These are phyloP conservation scores for Distichodus sexfasciatus DNA, from an alignment of 2,797 vertebrate genomes.

Conservation along the genomic window DNA sequence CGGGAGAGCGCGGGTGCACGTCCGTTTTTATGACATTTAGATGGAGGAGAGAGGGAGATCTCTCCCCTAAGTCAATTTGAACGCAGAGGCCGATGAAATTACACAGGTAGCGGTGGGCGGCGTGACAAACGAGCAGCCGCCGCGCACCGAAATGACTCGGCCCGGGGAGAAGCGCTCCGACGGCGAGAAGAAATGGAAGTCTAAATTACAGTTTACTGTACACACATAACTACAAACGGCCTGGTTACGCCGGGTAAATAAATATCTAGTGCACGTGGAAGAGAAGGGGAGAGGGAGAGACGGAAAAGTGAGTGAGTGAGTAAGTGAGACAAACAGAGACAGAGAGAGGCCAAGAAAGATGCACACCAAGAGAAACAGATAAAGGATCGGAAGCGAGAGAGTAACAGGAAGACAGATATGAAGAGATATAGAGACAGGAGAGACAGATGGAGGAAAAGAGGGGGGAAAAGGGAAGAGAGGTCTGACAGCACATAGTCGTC, in stretches of 20 bases:
- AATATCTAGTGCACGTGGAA: constrained; percentile 26
- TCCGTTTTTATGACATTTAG: constrained; percentile 68
- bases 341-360: constrained; percentile 1
- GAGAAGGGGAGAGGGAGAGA: constrained; percentile 34
- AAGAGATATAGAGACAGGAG: neutral
- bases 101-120: constrained; percentile 62
- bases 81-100: constrained; percentile 71
- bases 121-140: constrained; percentile 69
- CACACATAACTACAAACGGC: constrained; percentile 39
- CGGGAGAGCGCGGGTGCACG: constrained; percentile 50
- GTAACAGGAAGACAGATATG: neutral
- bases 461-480: too few species aligned
- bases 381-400: too few species aligned
- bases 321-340: neutral
- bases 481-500: too few species aligned
- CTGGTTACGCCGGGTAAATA: constrained; percentile 42
- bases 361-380: too few species aligned
- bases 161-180: constrained; percentile 51
- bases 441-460: too few species aligned
- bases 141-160: constrained; percentile 66
- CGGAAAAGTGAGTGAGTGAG: constrained; percentile 5
- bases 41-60: constrained; percentile 58
- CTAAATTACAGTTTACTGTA: constrained; percentile 52
- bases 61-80: constrained; percentile 74
- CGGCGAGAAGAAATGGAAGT: constrained; percentile 50